A percentile compares a stretch with the other conserved stretches of the same genome.
phyloP scores from a whole-genome alignment of 2,113 vertebrate species.

The Periophthalmus modestus region DNA sequence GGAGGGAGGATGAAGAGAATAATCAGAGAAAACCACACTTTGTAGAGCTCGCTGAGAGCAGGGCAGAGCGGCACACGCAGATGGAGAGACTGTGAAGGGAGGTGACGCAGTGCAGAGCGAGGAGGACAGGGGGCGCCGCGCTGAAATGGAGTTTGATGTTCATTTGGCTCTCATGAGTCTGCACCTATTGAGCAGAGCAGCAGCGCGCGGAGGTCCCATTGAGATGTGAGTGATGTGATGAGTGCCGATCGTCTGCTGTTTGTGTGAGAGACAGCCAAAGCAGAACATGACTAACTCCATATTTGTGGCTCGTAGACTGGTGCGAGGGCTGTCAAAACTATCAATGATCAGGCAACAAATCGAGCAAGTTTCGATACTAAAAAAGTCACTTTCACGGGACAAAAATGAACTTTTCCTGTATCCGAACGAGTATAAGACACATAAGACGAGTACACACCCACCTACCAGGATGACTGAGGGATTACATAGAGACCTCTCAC shows the following conservation, averaged over 20 bases:
- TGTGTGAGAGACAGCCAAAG: slow-evolving; percentile 47
- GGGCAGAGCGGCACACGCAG: slow-evolving; percentile 45
- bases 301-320: slow-evolving; percentile 26
- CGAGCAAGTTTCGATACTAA: no score
- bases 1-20: slow-evolving; percentile 32
- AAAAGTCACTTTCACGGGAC: no score
- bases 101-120: slow-evolving; percentile 44
- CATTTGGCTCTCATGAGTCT: slow-evolving; percentile 55
- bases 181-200: slow-evolving; percentile 61
- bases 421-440: no score
- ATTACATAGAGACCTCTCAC: no score
- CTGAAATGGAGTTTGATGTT: slow-evolving; percentile 62
- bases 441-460: no score
- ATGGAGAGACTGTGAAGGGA: slow-evolving; percentile 56
- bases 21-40: slow-evolving; percentile 22
- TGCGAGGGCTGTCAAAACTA: not conserved
- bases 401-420: no score
- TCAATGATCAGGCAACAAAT: no score
- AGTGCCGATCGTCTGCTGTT: slow-evolving; percentile 60
- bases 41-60: slow-evolving; percentile 28
- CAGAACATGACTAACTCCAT: slow-evolving; percentile 50
- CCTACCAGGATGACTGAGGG: no score
- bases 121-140: slow-evolving; percentile 48
- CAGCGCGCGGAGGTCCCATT: slow-evolving; percentile 37
- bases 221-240: slow-evolving; percentile 68